These are phyloP conservation scores for Andrena camellia DNA, from an alignment of 2,888 invertebrate species.

Conservation along the genomic window DNA sequence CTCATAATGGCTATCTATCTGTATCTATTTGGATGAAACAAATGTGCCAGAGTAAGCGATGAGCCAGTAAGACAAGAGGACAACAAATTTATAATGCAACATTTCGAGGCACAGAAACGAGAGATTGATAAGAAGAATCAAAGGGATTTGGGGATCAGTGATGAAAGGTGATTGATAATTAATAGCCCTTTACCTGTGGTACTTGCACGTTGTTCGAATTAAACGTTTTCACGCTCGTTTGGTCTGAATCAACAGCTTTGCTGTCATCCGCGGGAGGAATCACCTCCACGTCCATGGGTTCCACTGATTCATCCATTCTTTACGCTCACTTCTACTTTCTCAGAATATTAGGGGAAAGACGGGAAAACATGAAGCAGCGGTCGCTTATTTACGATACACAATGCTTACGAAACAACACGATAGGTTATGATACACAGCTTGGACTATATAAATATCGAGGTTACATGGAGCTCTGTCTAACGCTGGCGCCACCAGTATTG, in stretches of 20 bases:
- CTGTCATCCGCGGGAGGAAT: constrained; percentile 49
- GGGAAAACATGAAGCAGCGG: constrained; percentile 17
- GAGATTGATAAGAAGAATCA: neutral
- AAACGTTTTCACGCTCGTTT: constrained; percentile 30
- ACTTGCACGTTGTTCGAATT: constrained; percentile 26
- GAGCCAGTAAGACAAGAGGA: neutral
- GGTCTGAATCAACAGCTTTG: constrained; percentile 31
- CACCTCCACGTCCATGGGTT: constrained; percentile 86
- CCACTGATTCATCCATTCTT: constrained; percentile 85
- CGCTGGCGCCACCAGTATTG: neutral
- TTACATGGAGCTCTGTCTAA: constrained; percentile 1
- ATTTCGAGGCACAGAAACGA: neutral
- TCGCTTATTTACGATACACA: constrained; percentile 37
- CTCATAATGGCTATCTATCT: constrained; percentile 69
- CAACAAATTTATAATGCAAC: neutral
- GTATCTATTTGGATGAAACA: constrained; percentile 47
- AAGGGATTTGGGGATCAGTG: neutral
- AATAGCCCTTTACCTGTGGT: constrained; percentile 41
- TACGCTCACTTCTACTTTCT: constrained; percentile 2
- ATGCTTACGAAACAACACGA: constrained; percentile 40
- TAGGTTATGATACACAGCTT: constrained; percentile 67
- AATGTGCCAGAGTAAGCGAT: neutral
- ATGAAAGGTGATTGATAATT: neutral
- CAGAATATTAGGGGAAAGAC: constrained; percentile 7
- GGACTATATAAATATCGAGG: constrained; percentile 40